A percentile compares a stretch with the other conserved stretches of the same genome.
Evolutionary conservation across 2,797 vertebrate species (phyloP).

Genomic region (Cossypha dichroa): DNA sequence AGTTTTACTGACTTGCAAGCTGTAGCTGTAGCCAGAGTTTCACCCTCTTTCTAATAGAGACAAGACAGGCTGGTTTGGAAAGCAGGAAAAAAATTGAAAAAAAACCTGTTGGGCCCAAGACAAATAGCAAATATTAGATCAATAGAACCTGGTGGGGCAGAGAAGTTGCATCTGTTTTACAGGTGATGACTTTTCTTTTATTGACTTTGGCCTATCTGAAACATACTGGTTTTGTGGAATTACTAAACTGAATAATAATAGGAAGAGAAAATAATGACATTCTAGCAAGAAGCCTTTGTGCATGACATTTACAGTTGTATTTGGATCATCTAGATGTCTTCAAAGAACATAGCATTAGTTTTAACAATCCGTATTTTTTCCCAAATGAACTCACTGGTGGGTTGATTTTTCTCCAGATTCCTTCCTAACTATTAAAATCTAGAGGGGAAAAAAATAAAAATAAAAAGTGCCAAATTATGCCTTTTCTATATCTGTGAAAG

Average conservation of each 20-base stretch:
- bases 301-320: neutral
- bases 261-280: neutral
- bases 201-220: neutral
- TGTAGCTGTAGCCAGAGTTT: neutral
- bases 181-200: neutral
- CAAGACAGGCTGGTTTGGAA: neutral
- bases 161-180: neutral
- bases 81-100: neutral
- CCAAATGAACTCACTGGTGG: neutral
- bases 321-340: neutral
- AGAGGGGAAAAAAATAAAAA: neutral
- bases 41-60: neutral
- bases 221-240: neutral
- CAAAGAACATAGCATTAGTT: neutral
- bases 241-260: neutral
- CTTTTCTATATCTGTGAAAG: neutral
- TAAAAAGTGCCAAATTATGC: neutral
- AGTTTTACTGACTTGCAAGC: neutral
- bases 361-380: neutral
- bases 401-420: neutral
- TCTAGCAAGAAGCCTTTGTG: neutral
- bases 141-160: neutral
- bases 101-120: neutral
- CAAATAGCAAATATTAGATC: neutral
- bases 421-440: neutral